Evolutionary conservation across 2,113 vertebrate species (phyloP), one percentile per base, ranked within the genome.

Genomic region (Phoxinus phoxinus): DNA sequence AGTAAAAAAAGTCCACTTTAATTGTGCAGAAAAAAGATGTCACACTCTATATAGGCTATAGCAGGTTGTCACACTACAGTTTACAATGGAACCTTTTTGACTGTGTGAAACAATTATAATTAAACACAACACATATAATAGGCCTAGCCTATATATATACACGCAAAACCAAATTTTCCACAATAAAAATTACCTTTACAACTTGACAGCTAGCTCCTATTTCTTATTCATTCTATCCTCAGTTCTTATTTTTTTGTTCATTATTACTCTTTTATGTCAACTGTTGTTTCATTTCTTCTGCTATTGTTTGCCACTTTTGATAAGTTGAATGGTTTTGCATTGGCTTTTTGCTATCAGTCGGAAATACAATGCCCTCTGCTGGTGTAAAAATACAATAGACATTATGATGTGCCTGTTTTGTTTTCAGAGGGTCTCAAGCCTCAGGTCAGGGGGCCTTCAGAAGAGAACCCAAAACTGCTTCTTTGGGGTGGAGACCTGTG

Each of bases 401-500:
- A n/a, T 75, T n/a, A 72, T 67, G 2, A 12, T 8, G 44, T 65
- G 12, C 23, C 3, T 53, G 4, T 2, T 53, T 82, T 51, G 27
- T 74, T 61, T 74, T 30, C 32, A 86, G 78, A 81, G 85, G 84
- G 76, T 76, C 46, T 67, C 74, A 37, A 8, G 71, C 44, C 65
- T 32, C 3, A 85, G 80, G 58, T 21, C 86, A 56, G 41, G 30
- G 2, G 25, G 76, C 59, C 78, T 23, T 23, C 84, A 67, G 25
- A 91, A 91, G 86, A 90, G 89, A 35, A 92, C 88, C 81, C 95
- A 91, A 88, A 91, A 81, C n/a, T 53, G 91, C 78, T 86, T 95
- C 88, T 94, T 95, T 61, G 97, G 97, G n/a, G 92, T 97, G 32
- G 96, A 99, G 91, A 95, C 95, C 2, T 87, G 86, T 0, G 77